Base-by-base conservation (phyloP, 1,140 invertebrate species). In the Tetramorium parvispinum region DNA sequence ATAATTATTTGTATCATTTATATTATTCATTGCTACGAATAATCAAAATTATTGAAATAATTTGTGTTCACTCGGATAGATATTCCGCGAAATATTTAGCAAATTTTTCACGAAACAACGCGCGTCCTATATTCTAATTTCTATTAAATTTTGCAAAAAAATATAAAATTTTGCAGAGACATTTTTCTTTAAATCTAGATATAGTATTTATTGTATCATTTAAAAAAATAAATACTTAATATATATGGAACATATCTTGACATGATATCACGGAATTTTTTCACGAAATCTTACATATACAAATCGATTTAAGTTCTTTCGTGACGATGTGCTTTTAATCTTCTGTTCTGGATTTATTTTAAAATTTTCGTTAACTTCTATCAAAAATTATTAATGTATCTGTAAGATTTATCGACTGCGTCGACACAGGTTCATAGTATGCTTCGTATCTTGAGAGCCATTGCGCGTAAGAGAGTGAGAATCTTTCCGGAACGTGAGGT, bases 381-480 rank as follows among this genome's bases (percentile, higher is more conserved):
- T 16, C 6, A 2, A 37, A 49, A 37, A 21, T 75, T 11, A 4
- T 0, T 6, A 16, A 61, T 8, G 18, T 2, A n/a, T 46, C 43
- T 8, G n/a, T 3, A 5, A 37, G 27, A 73, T 46, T 73, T 82
- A 82, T 59, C 13, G 16, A 73, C 13, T 43, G 65, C 40, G 51
- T 43, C 16, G 27, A n/a, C 16, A 46, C 16, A 7, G 6, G 10
- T 57, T 32, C 27, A 59, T 10, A 13, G 10, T 2, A 3, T 37
- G 53, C 46, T 71, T 59, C 8, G n/a, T 82, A 82, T 82, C 24
- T 49, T 49, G 40, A 73, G 40, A 83, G 27, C 43, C 32, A 32
- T 32, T 32, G 10, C n/a, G 59, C 21, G 27, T 5, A 43, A 68
- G n/a, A 68, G 21, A 49, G 11, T 68, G 40, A 68, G 21, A 68